Evolutionary conservation across 2,113 vertebrate genomes (phyloP).

Genomic region (Blennius ocellaris): DNA sequence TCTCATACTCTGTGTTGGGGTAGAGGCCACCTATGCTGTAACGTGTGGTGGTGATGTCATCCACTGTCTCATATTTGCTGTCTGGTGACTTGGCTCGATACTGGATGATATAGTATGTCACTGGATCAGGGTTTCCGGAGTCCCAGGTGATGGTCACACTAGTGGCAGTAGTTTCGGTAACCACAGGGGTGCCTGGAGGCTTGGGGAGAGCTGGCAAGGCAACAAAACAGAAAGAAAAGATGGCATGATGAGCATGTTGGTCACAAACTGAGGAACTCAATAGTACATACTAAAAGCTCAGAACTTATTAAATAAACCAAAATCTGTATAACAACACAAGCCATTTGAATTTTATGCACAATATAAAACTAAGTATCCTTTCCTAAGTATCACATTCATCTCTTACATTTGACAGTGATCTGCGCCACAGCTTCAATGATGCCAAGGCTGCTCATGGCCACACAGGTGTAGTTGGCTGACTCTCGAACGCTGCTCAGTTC

Average conservation of each 20-base stretch:
- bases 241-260: background rate
- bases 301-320: background rate
- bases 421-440: conserved; percentile 97
- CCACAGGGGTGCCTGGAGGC: conserved; percentile 93
- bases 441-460: conserved; percentile 99
- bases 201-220: conserved; percentile 91
- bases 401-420: conserved; percentile 91
- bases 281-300: background rate
- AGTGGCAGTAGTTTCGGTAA: conserved; percentile 97
- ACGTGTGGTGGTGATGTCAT: conserved; percentile 97
- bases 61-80: conserved; percentile 94
- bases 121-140: conserved; percentile 96
- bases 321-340: background rate
- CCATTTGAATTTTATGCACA: background rate
- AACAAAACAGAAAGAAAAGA: conserved; percentile 28
- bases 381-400: conserved; percentile 22
- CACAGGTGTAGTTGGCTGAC: conserved; percentile 98
- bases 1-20: conserved; percentile 98
- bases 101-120: conserved; percentile 96
- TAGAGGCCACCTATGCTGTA: conserved; percentile 98
- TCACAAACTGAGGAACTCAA: background rate
- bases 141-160: conserved; percentile 99
- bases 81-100: conserved; percentile 96
- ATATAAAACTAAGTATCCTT: background rate
- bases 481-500: conserved; percentile 96